Base-by-base conservation (phyloP, 2,113 vertebrate genomes). In the Oryzias javanicus region DNA sequence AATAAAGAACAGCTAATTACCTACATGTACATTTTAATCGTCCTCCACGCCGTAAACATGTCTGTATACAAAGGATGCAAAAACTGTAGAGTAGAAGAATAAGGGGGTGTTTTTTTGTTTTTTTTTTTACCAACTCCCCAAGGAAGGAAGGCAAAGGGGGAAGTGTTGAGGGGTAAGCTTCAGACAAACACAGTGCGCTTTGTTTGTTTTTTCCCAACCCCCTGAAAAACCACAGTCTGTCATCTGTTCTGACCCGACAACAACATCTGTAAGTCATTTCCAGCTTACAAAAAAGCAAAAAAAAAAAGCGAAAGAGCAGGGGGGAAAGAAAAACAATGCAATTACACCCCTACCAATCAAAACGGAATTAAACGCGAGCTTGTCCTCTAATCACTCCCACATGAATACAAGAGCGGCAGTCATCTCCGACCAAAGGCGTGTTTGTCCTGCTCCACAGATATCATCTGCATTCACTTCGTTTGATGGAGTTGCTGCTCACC, bases 181-280 rank as follows among this genome's bases (percentile, higher is more conserved):
- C 76, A 84, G 77, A 87, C 84, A 89, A 90, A 89, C 81, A 89
- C 84, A 83, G 78, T 67, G 72, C 6, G 78, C 83, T 89, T 89
- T 89, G 86, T 91, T 90, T 90, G 78, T 82, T 88, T 90, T 79
- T 70, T 62, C 61, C 77, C 63, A 75, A 77, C 70, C 79, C 76
- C 70, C 60, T 44, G 62, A 82, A 86, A 89, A 81, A 76, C 68
- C 70, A 81, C 63, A 79, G 81, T 86, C 76, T 82, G 80, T 79
- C 84, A 79, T 84, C 80, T 72, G 60, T 79, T 83, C 80, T 81
- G 75, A 83, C 71, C 81, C 68, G 42, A 79, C 72, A 87, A 88
- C 77, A 86, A 87, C 90, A 91, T 91, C 86, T 91, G 89, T 81
- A 86, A 92, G 83, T 81, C 89, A 91, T 90, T 79, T 72, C 64